Percentiles rank a stretch among this genome's conserved stretches.
Conservation (phyloP, 2,888 invertebrate genomes). For the Strigamia transsilvanica region DNA sequence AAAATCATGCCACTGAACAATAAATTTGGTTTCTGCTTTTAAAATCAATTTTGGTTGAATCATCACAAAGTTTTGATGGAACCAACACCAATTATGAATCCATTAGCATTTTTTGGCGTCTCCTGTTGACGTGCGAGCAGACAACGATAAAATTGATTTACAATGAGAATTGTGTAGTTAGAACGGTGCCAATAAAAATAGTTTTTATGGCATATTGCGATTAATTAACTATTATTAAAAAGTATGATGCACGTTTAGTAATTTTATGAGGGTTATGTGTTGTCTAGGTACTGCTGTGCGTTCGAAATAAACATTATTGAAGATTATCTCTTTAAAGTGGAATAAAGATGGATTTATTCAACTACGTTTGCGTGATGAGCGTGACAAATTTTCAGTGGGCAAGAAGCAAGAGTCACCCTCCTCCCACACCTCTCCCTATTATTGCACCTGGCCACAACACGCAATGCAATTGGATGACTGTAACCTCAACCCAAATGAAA, state of each 20-base stretch:
- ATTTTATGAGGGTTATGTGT: not conserved
- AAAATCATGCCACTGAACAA: too few species aligned
- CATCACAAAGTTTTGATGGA: slow-evolving; percentile 22
- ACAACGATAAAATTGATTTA: slow-evolving; percentile 27
- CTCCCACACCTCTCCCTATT: slow-evolving; percentile 12
- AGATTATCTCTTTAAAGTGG: slow-evolving; percentile 5
- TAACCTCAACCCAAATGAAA: slow-evolving; percentile 9
- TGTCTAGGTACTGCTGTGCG: not conserved
- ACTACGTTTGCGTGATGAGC: slow-evolving; percentile 8
- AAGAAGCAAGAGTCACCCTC: slow-evolving; percentile 17
- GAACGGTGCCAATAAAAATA: not conserved
- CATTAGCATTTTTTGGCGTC: slow-evolving; percentile 28
- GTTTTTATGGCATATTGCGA: not conserved
- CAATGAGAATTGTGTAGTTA: not conserved
- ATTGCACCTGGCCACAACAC: slow-evolving; percentile 36
- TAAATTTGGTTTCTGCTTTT: too few species aligned
- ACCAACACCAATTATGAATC: slow-evolving; percentile 23
- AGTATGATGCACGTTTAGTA: not conserved
- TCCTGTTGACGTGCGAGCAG: slow-evolving; percentile 16
- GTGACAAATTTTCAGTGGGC: slow-evolving; percentile 40
- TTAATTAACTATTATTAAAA: not conserved
- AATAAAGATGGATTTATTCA: slow-evolving; percentile 33
- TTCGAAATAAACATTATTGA: not conserved
- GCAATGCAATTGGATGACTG: slow-evolving; percentile 33
- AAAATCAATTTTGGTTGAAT: slow-evolving; percentile 7